Evolutionary conservation across 1,140 invertebrate species (phyloP).

Genomic region (Leptinotarsa undecemlineata): DNA sequence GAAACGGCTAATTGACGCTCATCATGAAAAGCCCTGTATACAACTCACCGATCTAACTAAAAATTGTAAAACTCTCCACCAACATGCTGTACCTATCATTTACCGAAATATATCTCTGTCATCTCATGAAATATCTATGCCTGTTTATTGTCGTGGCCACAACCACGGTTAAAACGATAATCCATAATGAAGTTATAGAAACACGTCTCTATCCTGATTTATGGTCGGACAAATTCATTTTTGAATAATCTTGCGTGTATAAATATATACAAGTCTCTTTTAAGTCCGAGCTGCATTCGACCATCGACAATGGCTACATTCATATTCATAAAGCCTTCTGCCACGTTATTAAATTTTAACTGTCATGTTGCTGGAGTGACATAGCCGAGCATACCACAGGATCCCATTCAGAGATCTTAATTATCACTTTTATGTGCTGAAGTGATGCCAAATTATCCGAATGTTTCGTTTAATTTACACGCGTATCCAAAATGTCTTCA

Average conservation of each 20-base stretch:
- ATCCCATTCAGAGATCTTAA: slow-evolving; percentile 5
- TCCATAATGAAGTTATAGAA: background rate
- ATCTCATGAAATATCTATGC: background rate
- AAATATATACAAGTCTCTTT: background rate
- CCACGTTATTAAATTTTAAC: slow-evolving; percentile 6
- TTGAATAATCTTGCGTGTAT: background rate
- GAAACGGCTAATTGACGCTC: too few species aligned
- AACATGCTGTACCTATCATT: too few species aligned
- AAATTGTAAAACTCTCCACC: too few species aligned
- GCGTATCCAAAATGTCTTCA: background rate
- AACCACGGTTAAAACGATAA: background rate
- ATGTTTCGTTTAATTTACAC: background rate
- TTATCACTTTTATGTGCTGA: slow-evolving; percentile 3
- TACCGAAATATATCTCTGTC: too few species aligned
- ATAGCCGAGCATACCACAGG: background rate
- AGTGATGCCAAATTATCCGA: background rate
- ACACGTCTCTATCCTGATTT: background rate
- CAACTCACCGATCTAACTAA: too few species aligned
- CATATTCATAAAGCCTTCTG: background rate
- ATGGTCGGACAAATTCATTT: background rate
- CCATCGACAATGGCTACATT: background rate
- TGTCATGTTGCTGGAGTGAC: background rate
- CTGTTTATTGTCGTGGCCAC: background rate
- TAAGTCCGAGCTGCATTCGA: background rate
- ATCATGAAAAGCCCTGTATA: too few species aligned